Conservation (phyloP, 2,113 vertebrate species). For the Acanthisitta chloris region DNA sequence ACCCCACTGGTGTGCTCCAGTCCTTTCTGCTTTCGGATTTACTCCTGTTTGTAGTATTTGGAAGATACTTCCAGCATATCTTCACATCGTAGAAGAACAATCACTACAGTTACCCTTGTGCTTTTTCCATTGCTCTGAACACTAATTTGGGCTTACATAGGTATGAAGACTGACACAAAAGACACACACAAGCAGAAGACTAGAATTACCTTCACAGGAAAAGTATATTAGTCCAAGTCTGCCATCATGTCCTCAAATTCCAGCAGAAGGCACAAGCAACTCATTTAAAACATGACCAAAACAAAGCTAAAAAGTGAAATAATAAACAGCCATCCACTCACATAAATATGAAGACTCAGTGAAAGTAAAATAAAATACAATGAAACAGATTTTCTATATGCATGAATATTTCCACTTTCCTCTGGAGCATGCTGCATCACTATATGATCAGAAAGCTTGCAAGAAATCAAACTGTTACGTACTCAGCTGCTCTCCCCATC, state of each 20-base stretch:
- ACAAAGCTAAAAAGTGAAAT: neutral
- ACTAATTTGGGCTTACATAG: rapidly evolving
- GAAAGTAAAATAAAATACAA: neutral
- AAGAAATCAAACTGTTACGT: conserved; percentile 83
- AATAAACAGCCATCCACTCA: neutral
- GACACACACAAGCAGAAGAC: neutral
- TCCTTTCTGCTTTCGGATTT: neutral
- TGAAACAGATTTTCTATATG: neutral
- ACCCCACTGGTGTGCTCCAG: neutral
- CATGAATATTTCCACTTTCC: conserved; percentile 68
- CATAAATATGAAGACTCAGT: neutral
- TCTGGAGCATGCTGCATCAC: conserved; percentile 67
- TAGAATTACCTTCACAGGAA: neutral
- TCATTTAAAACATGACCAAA: neutral
- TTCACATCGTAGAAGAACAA: neutral
- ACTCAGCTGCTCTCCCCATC: conserved; percentile 94
- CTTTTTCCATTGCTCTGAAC: neutral
- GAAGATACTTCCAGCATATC: neutral
- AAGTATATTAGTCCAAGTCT: neutral
- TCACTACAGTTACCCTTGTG: neutral
- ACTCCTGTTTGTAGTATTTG: neutral
- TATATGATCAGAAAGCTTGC: conserved; percentile 45
- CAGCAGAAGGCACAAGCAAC: neutral
- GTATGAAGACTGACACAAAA: neutral
- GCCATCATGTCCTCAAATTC: neutral